Evolutionary conservation across 2,113 vertebrate genomes (phyloP).

Genomic region (Lagenorhynchus albirostris): DNA sequence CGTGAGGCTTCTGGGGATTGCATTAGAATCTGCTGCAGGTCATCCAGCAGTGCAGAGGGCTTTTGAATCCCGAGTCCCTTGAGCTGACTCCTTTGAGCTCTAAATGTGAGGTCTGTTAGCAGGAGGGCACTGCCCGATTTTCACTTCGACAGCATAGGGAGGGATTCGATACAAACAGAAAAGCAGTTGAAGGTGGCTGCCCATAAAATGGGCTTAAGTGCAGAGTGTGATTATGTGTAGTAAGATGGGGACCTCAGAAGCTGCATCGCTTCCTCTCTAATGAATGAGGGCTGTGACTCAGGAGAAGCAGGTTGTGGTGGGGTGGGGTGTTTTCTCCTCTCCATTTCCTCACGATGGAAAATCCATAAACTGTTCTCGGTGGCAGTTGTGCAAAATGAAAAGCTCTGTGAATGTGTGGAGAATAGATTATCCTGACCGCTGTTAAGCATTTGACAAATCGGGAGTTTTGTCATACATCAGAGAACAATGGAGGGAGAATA

Average conservation of each 20-base stretch:
- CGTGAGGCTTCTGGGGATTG: neutral
- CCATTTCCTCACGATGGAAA: constrained; percentile 37
- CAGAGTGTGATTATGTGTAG: neutral
- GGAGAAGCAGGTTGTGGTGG: neutral
- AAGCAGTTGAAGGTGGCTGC: neutral
- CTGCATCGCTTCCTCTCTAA: neutral
- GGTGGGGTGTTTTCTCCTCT: neutral
- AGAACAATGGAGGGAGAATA: constrained; percentile 66
- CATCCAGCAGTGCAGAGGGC: neutral
- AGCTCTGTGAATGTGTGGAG: constrained; percentile 61
- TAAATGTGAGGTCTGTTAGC: neutral
- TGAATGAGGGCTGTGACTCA: neutral
- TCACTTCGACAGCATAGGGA: neutral
- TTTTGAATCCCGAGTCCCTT: accelerated
- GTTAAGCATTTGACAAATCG: constrained; percentile 73
- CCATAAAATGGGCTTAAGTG: neutral
- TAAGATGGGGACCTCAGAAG: accelerated
- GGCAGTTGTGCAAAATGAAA: constrained; percentile 74
- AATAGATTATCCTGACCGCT: constrained; percentile 74
- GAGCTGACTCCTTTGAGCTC: neutral
- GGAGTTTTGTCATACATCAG: constrained; percentile 76
- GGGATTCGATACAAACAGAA: neutral
- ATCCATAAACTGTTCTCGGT: constrained; percentile 67
- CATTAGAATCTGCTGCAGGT: neutral
- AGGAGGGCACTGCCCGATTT: neutral